Conservation (phyloP, 2,888 invertebrate species). For the Campaea margaritaria region DNA sequence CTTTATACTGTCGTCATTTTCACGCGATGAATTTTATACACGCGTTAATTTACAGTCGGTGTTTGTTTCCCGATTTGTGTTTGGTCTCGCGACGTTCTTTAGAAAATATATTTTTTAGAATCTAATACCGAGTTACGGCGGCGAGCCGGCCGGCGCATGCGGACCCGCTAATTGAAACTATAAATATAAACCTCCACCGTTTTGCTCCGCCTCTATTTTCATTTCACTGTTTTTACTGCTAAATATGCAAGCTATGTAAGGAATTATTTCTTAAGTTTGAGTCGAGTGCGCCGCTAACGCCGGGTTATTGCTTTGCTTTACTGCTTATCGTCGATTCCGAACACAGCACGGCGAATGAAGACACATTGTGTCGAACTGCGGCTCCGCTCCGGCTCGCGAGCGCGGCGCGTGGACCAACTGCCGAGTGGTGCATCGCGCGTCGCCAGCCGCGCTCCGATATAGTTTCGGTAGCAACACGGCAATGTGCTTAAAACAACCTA, state of each 20-base stretch:
- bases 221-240: slow-evolving; percentile 56
- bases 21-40: slow-evolving; percentile 68
- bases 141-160: slow-evolving; percentile 62
- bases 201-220: slow-evolving; percentile 66
- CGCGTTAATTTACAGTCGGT: slow-evolving; percentile 60
- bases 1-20: slow-evolving; percentile 71
- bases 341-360: slow-evolving; percentile 51
- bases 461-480: slow-evolving; percentile 58
- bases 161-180: slow-evolving; percentile 80
- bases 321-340: slow-evolving; percentile 48
- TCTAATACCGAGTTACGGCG: slow-evolving; percentile 57
- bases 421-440: slow-evolving; percentile 42
- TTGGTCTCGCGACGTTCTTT: slow-evolving; percentile 39
- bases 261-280: slow-evolving; percentile 50
- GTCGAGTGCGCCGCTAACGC: slow-evolving; percentile 33
- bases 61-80: slow-evolving; percentile 45
- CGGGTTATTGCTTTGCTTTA: slow-evolving; percentile 41
- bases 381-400: slow-evolving; percentile 5
- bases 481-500: slow-evolving; percentile 69
- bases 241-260: slow-evolving; percentile 49
- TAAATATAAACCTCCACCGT: slow-evolving; percentile 74
- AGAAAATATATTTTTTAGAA: slow-evolving; percentile 47
- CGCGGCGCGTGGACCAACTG: slow-evolving; percentile 27
- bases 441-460: slow-evolving; percentile 44
- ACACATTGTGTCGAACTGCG: slow-evolving; percentile 50